Conservation (phyloP, 1,140 invertebrate species). For the Caenorhabditis brenneri region DNA sequence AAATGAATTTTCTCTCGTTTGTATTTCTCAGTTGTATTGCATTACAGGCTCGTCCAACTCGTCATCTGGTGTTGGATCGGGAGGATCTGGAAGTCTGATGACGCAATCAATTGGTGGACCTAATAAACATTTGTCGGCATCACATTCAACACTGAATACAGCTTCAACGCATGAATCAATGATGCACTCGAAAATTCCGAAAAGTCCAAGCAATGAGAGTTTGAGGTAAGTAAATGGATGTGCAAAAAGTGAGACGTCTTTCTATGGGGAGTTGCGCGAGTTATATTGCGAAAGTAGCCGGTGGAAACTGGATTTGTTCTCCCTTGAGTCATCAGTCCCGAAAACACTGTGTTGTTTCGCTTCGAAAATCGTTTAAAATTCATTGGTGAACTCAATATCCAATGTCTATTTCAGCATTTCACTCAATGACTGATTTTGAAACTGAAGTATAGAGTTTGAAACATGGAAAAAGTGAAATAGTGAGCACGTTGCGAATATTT, state of each 20-base stretch:
- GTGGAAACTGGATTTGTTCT: background rate
- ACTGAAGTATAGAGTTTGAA: no score
- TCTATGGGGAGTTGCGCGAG: background rate
- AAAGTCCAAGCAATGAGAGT: constrained; percentile 56
- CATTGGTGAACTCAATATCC: background rate
- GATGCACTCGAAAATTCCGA: constrained; percentile 48
- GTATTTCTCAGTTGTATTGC: background rate
- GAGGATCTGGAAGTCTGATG: constrained; percentile 37
- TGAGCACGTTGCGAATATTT: no score
- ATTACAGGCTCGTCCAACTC: constrained; percentile 50
- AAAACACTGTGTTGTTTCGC: background rate
- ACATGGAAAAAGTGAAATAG: no score
- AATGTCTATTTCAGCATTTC: no score
- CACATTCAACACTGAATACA: constrained; percentile 49
- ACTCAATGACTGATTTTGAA: no score
- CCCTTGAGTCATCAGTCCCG: background rate
- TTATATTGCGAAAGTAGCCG: background rate
- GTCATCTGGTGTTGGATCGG: constrained; percentile 50
- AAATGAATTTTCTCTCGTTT: background rate
- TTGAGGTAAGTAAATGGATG: constrained; percentile 29
- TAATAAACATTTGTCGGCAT: constrained; percentile 55
- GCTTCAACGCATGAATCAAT: constrained; percentile 13
- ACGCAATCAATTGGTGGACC: constrained; percentile 27
- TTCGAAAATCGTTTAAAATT: background rate
- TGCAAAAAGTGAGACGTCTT: background rate